phyloP scores from a whole-genome alignment of 2,113 vertebrate genomes.

The Pteronura brasiliensis region DNA sequence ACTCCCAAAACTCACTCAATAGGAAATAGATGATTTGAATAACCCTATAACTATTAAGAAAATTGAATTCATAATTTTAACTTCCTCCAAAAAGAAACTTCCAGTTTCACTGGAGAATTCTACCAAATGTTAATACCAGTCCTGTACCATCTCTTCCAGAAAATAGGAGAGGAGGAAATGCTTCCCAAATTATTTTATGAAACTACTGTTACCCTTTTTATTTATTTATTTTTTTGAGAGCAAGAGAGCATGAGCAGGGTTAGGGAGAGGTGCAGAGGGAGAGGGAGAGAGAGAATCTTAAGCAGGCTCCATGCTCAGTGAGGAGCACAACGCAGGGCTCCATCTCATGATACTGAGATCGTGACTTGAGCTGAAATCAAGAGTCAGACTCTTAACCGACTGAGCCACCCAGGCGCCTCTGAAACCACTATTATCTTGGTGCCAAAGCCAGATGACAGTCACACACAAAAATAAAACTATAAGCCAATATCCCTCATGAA shows the following conservation, averaged over 20 bases:
- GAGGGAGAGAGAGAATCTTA: background rate
- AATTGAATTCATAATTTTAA: conserved; percentile 34
- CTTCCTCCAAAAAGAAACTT: background rate
- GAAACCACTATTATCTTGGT: background rate
- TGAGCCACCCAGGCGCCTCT: background rate
- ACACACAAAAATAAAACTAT: background rate
- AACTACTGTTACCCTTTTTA: background rate
- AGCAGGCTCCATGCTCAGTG: background rate
- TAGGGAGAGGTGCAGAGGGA: background rate
- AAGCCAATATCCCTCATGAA: background rate
- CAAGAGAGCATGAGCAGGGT: background rate
- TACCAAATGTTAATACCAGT: background rate
- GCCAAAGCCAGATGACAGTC: background rate
- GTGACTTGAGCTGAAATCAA: background rate
- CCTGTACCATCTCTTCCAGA: background rate
- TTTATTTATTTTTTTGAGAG: background rate
- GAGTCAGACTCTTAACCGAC: background rate
- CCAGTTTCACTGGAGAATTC: conserved; percentile 28
- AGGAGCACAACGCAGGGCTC: background rate
- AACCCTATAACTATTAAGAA: background rate
- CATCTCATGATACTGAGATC: background rate
- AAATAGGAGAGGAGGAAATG: background rate
- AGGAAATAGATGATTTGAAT: conserved; percentile 7
- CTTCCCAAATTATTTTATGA: background rate
- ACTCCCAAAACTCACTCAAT: background rate